Conservation (phyloP, 2,797 vertebrate genomes). For the Carapus acus region DNA sequence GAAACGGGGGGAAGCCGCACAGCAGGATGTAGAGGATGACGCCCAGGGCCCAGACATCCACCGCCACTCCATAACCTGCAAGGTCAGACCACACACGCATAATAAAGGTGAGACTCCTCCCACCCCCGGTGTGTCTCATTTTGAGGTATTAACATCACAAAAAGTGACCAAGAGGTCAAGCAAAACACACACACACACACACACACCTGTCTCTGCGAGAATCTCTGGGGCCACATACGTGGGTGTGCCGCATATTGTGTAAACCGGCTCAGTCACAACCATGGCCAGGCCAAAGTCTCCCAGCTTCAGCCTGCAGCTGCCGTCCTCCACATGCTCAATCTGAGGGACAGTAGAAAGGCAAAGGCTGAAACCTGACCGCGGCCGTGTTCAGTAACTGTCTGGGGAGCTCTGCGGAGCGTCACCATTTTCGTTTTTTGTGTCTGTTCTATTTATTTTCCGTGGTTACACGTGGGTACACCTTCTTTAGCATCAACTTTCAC, state of each 20-base stretch:
- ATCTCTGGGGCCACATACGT: constrained; percentile 98
- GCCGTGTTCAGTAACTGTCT: too few species aligned
- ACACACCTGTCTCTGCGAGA: constrained; percentile 88
- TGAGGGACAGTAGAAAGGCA: constrained; percentile 51
- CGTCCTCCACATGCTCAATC: constrained; percentile 81
- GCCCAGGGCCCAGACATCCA: constrained; percentile 95
- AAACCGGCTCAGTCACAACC: constrained; percentile 89
- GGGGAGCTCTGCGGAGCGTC: too few species aligned
- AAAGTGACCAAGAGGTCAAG: too few species aligned
- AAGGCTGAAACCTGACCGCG: not conserved
- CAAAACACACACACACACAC: not conserved
- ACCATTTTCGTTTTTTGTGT: too few species aligned
- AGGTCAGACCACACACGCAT: constrained; percentile 17
- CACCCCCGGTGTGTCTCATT: not conserved
- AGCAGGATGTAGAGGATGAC: constrained; percentile 94
- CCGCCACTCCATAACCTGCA: constrained; percentile 89
- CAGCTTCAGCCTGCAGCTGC: constrained; percentile 83
- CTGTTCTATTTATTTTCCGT: too few species aligned
- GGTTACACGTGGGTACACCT: too few species aligned
- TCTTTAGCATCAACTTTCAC: too few species aligned
- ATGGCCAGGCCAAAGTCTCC: constrained; percentile 96
- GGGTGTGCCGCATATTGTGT: constrained; percentile 95
- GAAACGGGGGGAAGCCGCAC: constrained; percentile 93
- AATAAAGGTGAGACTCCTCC: not conserved
- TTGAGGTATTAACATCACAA: too few species aligned